Conservation (phyloP, 2,797 vertebrate genomes). For the Mormyrops boulengeri region DNA sequence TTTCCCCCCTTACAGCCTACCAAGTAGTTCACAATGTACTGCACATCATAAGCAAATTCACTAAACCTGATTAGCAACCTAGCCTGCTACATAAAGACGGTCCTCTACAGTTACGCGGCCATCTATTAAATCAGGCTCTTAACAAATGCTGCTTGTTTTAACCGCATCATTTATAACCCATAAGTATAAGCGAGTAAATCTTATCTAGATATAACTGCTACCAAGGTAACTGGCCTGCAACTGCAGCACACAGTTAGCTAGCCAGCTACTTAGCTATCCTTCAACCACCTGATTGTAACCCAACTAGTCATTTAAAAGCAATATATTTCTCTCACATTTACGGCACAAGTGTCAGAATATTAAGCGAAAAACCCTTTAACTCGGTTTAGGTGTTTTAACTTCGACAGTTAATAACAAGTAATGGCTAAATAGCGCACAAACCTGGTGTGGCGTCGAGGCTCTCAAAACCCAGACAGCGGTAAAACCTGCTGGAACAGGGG, state of each 20-base stretch:
- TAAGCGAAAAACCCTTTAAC: background rate
- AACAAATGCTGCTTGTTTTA: background rate
- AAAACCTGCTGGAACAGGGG: constrained; percentile 3
- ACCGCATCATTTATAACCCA: background rate
- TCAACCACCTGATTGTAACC: background rate
- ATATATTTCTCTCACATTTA: background rate
- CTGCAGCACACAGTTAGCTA: background rate
- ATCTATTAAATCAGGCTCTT: background rate
- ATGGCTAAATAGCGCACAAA: constrained; percentile 12
- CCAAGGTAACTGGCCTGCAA: background rate
- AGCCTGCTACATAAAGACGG: background rate
- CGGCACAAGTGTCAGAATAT: background rate
- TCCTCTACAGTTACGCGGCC: background rate
- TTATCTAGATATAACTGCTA: background rate
- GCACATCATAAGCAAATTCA: background rate
- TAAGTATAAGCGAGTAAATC: background rate
- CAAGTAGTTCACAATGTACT: background rate
- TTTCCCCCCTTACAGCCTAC: background rate
- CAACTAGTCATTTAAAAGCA: background rate
- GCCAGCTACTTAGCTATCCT: background rate
- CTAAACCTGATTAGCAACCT: background rate
- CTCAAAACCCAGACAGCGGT: constrained; percentile 8
- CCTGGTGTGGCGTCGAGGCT: constrained; percentile 23
- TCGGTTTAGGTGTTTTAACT: background rate
- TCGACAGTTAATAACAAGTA: background rate